These are phyloP conservation scores for Sciurus vulgaris DNA, from an alignment of 2,797 vertebrate species.

Conservation along the genomic window DNA sequence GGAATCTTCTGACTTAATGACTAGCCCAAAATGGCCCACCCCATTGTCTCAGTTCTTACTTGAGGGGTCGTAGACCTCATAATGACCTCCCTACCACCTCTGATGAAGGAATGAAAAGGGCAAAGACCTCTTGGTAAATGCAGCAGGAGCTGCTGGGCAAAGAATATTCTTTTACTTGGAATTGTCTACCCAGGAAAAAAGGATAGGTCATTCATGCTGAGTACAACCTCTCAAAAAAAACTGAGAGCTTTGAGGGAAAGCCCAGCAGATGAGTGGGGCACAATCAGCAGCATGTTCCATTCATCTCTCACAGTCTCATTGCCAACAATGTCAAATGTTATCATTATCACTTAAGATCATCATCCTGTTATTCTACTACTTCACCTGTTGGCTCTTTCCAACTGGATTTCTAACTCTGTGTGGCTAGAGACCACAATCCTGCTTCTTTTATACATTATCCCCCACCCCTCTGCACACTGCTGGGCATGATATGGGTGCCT, in stretches of 20 bases:
- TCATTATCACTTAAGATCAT: background rate
- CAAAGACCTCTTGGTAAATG: background rate
- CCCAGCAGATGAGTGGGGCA: background rate
- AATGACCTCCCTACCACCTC: background rate
- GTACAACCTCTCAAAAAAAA: background rate
- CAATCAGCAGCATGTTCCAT: background rate
- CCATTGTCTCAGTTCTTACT: background rate
- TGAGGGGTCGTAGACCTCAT: background rate
- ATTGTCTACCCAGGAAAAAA: background rate
- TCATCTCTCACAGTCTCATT: background rate
- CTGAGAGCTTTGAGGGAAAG: constrained; percentile 28
- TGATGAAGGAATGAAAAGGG: background rate
- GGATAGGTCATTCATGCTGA: background rate
- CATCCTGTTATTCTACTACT: background rate
- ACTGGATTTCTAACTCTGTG: background rate
- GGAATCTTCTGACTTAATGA: background rate
- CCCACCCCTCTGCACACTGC: background rate
- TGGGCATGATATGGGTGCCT: background rate
- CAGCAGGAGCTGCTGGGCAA: background rate
- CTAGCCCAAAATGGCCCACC: background rate
- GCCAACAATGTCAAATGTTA: background rate
- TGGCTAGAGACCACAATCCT: background rate
- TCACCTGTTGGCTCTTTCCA: background rate
- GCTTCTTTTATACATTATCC: background rate
- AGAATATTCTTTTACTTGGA: background rate